These are phyloP conservation scores for Sebastes minor DNA, from an alignment of 2,797 vertebrate genomes.

Conservation along the genomic window DNA sequence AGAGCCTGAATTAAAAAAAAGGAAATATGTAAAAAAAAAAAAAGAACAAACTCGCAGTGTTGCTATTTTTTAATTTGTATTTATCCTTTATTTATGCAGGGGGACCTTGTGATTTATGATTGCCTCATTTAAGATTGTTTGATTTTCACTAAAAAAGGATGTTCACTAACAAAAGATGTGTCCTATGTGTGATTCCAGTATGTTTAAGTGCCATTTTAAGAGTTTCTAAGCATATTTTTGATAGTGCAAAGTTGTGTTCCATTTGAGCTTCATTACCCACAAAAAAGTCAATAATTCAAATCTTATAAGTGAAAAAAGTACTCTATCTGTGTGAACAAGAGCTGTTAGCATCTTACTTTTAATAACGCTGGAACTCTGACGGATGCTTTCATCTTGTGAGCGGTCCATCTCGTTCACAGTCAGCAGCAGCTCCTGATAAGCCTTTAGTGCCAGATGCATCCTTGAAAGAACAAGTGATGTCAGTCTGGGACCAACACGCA, in stretches of 20 bases:
- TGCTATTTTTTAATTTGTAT: too few relatives aligned
- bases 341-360: constrained; percentile 85
- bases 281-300: not conserved
- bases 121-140: too few relatives aligned
- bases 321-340: not conserved
- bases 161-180: too few relatives aligned
- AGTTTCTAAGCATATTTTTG: too few relatives aligned
- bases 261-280: not conserved
- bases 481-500: not conserved
- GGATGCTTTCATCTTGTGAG: constrained; percentile 85
- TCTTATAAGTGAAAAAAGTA: not conserved
- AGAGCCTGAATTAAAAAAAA: too few relatives aligned
- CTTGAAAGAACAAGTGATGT: constrained; percentile 66
- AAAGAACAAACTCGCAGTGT: too few relatives aligned
- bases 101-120: too few relatives aligned
- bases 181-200: too few relatives aligned
- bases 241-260: not conserved
- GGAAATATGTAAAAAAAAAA: too few relatives aligned
- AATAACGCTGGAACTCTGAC: constrained; percentile 90
- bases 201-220: too few relatives aligned
- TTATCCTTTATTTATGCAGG: too few relatives aligned
- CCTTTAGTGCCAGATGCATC: constrained; percentile 96
- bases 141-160: too few relatives aligned
- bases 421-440: constrained; percentile 93
- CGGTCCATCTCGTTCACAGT: constrained; percentile 94